Percentiles rank a stretch among this genome's conserved stretches.
phyloP scores from a whole-genome alignment of 2,797 vertebrate species.

The Pseudochirops corinnae region DNA sequence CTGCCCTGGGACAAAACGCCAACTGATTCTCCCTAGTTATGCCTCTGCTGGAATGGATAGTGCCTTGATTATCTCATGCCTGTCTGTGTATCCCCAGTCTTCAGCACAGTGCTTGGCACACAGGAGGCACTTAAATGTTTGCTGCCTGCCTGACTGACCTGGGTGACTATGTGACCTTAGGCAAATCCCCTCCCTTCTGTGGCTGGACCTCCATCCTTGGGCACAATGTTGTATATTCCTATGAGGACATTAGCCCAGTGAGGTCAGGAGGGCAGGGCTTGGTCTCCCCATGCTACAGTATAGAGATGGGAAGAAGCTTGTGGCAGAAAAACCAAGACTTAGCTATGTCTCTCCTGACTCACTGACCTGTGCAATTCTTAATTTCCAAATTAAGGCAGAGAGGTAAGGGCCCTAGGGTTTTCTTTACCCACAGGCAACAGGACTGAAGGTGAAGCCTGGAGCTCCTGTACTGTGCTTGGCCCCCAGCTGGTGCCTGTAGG shows the following conservation, averaged over 20 bases:
- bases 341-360: slow-evolving; percentile 86
- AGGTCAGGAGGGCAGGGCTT: background rate
- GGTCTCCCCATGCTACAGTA: background rate
- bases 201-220: background rate
- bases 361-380: slow-evolving; percentile 90
- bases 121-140: background rate
- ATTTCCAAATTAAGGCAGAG: slow-evolving; percentile 89
- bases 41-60: background rate
- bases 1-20: background rate
- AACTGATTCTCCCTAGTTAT: background rate
- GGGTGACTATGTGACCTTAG: background rate
- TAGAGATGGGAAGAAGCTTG: slow-evolving; percentile 88
- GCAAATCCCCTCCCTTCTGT: background rate
- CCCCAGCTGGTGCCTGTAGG: fast-evolving
- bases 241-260: background rate
- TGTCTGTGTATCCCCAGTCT: background rate
- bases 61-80: background rate
- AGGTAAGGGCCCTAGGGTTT: slow-evolving; percentile 88
- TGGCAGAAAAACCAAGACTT: slow-evolving; percentile 89
- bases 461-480: background rate
- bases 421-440: background rate
- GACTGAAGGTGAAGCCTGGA: no score
- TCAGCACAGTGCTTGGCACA: background rate
- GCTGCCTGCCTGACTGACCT: background rate
- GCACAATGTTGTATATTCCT: background rate